Base-by-base conservation (phyloP, 2,888 invertebrate species). In the Auanema freiburgensis region DNA sequence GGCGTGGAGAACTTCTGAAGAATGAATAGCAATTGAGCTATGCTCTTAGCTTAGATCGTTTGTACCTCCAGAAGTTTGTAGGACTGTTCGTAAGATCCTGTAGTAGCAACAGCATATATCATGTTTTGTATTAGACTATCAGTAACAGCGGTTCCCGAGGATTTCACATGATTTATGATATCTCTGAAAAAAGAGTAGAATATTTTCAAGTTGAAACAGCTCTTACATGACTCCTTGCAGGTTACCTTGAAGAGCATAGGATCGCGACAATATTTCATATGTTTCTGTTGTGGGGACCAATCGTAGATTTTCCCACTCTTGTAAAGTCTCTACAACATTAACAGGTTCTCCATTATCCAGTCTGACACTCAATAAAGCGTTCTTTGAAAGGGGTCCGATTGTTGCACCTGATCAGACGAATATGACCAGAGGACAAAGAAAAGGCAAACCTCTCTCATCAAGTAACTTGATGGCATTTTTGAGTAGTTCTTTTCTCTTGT, bases 91-190 rank as follows among this genome's bases (percentile, higher is more conserved):
- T 21, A 14, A 23, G 24, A 41, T 2, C 55, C 55, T 4, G 21
- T 42, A 16, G 23, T 8, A n/a, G 46, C 60, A 24, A 60, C 10
- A 44, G 54, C 41, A 42, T 60, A 54, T 1, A 60, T 14, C 33
- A 60, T 21, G n/a, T 33, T 14, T 21, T 23, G 44, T 21, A 54
- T 54, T 2, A 54, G 16, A 44, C 25, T 46, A 21, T 55, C 60
- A 18, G 42, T 40, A 11, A 60, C 54, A 25, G n/a, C 14, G 33
- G 46, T 53, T 43, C 33, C 44, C 1, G 43, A 55, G 1, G 21
- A 40, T 16, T 60, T 60, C 53, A 53, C 46, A 42, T 60, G 49
- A 43, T 55, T 60, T 24, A 60, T 60, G 2, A 60, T 60, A 33
- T 60, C 60, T 5, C 60, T 60, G 10, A 33, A 41, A 53, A 18